Evolutionary conservation across 2,888 invertebrate genomes (phyloP).

Genomic region (Tiphia femorata): DNA sequence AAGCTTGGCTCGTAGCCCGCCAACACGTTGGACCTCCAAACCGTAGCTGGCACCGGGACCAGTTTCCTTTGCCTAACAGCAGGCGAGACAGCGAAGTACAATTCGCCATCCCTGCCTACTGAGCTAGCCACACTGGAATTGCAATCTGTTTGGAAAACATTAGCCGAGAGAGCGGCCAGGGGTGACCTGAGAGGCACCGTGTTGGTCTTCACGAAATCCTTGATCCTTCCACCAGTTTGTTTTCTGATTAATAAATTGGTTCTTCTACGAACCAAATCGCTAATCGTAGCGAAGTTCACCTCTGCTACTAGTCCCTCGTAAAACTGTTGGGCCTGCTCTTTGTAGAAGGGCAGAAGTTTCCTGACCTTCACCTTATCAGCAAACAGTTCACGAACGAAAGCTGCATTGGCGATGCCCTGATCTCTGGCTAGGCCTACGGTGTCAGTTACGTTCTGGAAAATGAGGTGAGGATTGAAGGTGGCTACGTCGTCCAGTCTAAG

Average conservation of each 20-base stretch:
- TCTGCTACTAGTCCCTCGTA: conserved; percentile 91
- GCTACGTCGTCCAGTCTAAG: conserved; percentile 88
- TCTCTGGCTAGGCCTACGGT: conserved; percentile 78
- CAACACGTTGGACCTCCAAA: conserved; percentile 81
- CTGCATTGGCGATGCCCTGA: conserved; percentile 83
- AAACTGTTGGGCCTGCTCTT: conserved; percentile 88
- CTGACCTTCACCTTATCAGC: conserved; percentile 83
- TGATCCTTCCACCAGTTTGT: conserved; percentile 82
- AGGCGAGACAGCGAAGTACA: conserved; percentile 88
- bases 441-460: conserved; percentile 88
- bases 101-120: conserved; percentile 85
- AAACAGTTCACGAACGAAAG: conserved; percentile 85
- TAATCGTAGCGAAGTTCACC: conserved; percentile 84
- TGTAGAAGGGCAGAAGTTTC: conserved; percentile 87
- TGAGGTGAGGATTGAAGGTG: conserved; percentile 90
- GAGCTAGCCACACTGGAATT: conserved; percentile 81
- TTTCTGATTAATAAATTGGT: conserved; percentile 85
- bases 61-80: conserved; percentile 79
- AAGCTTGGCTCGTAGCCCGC: conserved; percentile 88
- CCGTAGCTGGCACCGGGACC: conserved; percentile 86
- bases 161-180: conserved; percentile 84
- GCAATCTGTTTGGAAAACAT: conserved; percentile 89
- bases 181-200: conserved; percentile 81
- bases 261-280: conserved; percentile 84
- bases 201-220: conserved; percentile 82